phyloP scores from a whole-genome alignment of 2,888 invertebrate genomes.

The Sceliomorpha sp. region DNA sequence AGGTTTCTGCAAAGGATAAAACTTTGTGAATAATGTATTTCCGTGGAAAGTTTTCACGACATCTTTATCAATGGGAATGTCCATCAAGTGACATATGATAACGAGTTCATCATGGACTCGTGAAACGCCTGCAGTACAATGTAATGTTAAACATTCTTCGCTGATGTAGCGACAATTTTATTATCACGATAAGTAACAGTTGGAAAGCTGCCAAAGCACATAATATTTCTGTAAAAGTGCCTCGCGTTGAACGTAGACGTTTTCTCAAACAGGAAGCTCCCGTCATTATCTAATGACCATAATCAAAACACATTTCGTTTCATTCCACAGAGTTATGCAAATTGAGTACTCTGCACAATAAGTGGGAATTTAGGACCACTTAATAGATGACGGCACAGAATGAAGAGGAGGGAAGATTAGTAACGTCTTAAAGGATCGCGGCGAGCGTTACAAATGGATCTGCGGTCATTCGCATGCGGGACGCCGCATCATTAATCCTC shows the following conservation, averaged over 20 bases:
- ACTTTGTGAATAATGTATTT: conserved; percentile 29
- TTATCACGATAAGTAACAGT: conserved; percentile 19
- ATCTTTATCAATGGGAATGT: conserved; percentile 24
- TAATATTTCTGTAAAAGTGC: conserved; percentile 8
- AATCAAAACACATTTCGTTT: conserved; percentile 5
- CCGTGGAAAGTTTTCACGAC: conserved; percentile 16
- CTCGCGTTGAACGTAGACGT: background rate
- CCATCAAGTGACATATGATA: conserved; percentile 18
- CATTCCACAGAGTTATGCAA: conserved; percentile 35
- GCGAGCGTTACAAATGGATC: conserved; percentile 61
- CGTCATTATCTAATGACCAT: conserved; percentile 1
- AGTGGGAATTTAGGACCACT: conserved; percentile 32
- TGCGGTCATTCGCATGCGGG: conserved; percentile 66
- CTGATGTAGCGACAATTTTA: conserved; percentile 21
- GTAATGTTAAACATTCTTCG: conserved; percentile 11
- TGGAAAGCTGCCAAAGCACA: conserved; percentile 12
- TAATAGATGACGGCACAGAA: conserved; percentile 30
- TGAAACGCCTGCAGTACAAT: background rate
- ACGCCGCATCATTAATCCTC: conserved; percentile 73
- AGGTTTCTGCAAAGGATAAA: no score
- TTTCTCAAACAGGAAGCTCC: conserved; percentile 1
- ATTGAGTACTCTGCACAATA: conserved; percentile 31
- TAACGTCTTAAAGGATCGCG: conserved; percentile 41
- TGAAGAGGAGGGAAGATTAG: conserved; percentile 36
- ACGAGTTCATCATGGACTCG: conserved; percentile 15